Base-by-base conservation (phyloP, 2,888 invertebrate genomes). In the Drosophila quasianomalipes region DNA sequence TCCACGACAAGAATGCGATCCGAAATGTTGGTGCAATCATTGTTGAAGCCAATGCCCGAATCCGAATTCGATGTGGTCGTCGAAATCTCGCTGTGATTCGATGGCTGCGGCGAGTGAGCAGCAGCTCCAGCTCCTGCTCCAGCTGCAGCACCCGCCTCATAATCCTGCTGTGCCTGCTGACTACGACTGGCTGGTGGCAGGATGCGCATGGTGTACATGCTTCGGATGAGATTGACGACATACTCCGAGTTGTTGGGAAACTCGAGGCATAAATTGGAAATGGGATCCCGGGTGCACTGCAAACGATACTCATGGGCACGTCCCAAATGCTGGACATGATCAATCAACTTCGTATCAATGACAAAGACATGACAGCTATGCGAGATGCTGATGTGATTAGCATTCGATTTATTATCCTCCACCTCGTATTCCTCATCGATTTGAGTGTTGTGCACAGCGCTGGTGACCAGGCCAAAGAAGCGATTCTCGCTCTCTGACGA, bases 361-460 rank as follows among this genome's bases (percentile, higher is more conserved):
- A 97, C 97, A 92, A 99, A 99, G 0, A 99, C 98, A 93, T 99
- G 99, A 91, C 99, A 98, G 62, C 98, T 98, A 91, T 97, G 97
- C 0, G 97, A 97, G 26, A 96, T 95, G 77, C 95, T 95, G 14
- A 95, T 89, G 71, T 91, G 87, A n/a, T 57, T 57, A 14, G 63
- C 76, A 52, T 75, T 75, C 6, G 69, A 55, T 7, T 77, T 75
- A 6, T 79, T 75, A 5, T 79, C 79, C 60, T 81, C 76, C 39
- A 76, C 9, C 28, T 92, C 92, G 33, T 91, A 92, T 31, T 93
- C 93, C 70, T 94, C 93, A 62, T 94, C 94, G 31, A 92, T 89
- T 0, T 92, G 92, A 1, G 92, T 88, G 9, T 94, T 94, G 70
- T 95, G 94, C 71, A 96, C 95, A 0, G 97, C 96, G 89, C 97